These are phyloP conservation scores for Ceratina japonica DNA, from an alignment of 1,140 invertebrate genomes.

Conservation along the genomic window DNA sequence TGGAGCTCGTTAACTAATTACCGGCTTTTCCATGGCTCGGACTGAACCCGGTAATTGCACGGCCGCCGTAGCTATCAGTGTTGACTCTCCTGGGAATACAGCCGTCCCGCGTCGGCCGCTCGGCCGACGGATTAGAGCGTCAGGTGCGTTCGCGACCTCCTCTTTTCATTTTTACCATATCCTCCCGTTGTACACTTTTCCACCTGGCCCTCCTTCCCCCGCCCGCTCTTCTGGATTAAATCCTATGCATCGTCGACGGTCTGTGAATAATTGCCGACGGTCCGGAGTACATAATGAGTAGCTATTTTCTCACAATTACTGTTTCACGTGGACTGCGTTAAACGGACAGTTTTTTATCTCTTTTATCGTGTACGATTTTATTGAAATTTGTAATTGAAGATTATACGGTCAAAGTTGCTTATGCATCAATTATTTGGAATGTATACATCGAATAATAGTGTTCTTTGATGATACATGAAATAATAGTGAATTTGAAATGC, in stretches of 20 bases:
- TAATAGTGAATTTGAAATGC: not conserved
- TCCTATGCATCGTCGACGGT: not conserved
- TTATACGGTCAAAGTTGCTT: too few relatives aligned
- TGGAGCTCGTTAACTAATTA: slow-evolving; percentile 67
- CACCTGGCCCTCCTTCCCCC: not conserved
- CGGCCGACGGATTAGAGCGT: slow-evolving; percentile 35
- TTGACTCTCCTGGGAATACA: slow-evolving; percentile 61
- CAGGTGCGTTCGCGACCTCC: slow-evolving; percentile 22
- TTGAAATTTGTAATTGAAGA: too few relatives aligned
- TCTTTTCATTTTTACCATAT: slow-evolving; percentile 28
- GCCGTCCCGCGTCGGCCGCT: slow-evolving; percentile 18
- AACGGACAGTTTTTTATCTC: not conserved
- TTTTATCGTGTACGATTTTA: too few relatives aligned
- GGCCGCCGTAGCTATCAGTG: slow-evolving; percentile 55
- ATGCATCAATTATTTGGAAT: too few relatives aligned
- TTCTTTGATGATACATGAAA: too few relatives aligned
- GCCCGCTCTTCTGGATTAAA: too few relatives aligned
- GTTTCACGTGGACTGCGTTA: too few relatives aligned
- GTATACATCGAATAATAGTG: too few relatives aligned
- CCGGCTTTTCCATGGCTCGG: slow-evolving; percentile 63
- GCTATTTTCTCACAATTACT: too few relatives aligned
- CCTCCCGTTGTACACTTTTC: not conserved
- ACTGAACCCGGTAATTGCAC: slow-evolving; percentile 60
- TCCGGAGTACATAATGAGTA: too few relatives aligned
- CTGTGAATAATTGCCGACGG: not conserved